Evolutionary conservation across 2,888 invertebrate genomes (phyloP).

Genomic region (Cantharis flavilabris): DNA sequence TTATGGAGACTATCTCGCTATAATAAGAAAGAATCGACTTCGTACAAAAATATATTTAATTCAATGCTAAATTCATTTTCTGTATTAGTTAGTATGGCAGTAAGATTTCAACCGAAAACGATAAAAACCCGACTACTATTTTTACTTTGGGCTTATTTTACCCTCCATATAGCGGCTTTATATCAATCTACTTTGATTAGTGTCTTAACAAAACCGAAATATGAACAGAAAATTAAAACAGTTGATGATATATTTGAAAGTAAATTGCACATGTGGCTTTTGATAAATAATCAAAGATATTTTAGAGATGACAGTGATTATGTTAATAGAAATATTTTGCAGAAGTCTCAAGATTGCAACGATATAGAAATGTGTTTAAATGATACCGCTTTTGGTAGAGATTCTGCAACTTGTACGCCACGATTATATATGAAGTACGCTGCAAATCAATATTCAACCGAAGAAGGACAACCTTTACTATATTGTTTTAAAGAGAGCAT

Average conservation of each 20-base stretch:
- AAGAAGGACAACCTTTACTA: conserved; percentile 35
- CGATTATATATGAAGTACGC: conserved; percentile 43
- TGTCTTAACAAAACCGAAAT: conserved; percentile 39
- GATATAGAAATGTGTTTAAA: conserved; percentile 37
- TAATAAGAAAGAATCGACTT: conserved; percentile 12
- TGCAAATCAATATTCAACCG: conserved; percentile 37
- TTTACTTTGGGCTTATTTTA: conserved; percentile 37
- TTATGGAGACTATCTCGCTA: conserved; percentile 18
- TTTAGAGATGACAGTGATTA: conserved; percentile 30
- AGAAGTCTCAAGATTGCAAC: conserved; percentile 27
- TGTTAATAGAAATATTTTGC: conserved; percentile 16
- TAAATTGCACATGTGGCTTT: conserved; percentile 38
- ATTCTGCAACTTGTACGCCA: conserved; percentile 41
- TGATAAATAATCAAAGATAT: conserved; percentile 34
- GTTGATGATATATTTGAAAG: conserved; percentile 39
- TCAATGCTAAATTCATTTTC: conserved; percentile 34
- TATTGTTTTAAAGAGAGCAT: conserved; percentile 42
- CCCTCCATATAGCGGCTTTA: conserved; percentile 37
- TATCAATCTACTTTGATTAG: conserved; percentile 43
- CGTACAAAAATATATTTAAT: conserved; percentile 21
- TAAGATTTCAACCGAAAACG: conserved; percentile 37
- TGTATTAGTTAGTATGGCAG: conserved; percentile 35
- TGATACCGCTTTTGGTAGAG: conserved; percentile 33
- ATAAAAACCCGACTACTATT: conserved; percentile 35
- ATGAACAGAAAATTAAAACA: conserved; percentile 39